Conservation (phyloP, 2,888 invertebrate genomes). For the Microctonus hyperodae region DNA sequence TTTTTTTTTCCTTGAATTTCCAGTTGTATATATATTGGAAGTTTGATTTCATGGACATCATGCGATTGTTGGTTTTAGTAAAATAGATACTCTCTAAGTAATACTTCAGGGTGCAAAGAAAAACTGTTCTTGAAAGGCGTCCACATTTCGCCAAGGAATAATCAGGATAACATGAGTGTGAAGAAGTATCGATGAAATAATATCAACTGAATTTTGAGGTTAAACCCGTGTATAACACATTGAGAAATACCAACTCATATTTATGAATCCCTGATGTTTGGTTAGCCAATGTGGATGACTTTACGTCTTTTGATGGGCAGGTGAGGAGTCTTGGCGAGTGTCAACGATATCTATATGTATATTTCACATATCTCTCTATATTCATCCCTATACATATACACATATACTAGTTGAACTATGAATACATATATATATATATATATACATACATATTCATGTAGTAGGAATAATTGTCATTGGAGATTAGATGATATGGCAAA, state of each 20-base stretch:
- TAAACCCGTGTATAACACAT: slow-evolving; percentile 17
- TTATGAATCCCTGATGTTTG: slow-evolving; percentile 48
- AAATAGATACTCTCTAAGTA: neutral
- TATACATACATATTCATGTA: neutral
- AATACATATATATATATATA: neutral
- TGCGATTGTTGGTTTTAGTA: neutral
- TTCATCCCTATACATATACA: neutral
- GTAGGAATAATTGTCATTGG: neutral
- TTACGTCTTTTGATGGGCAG: slow-evolving; percentile 64
- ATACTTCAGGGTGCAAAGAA: slow-evolving; percentile 42
- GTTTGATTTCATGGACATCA: neutral
- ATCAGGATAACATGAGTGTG: slow-evolving; percentile 42
- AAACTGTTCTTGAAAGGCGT: slow-evolving; percentile 60
- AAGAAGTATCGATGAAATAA: too few relatives aligned
- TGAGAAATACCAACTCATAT: slow-evolving; percentile 22
- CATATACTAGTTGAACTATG: neutral
- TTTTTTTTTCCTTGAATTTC: too few relatives aligned
- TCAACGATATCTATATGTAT: slow-evolving; percentile 55
- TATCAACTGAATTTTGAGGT: slow-evolving; percentile 28
- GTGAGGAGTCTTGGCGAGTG: slow-evolving; percentile 64
- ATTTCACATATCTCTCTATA: slow-evolving; percentile 5
- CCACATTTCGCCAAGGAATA: slow-evolving; percentile 60
- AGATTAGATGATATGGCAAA: slow-evolving; percentile 12
- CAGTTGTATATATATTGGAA: too few relatives aligned
- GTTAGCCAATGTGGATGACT: slow-evolving; percentile 63